Conservation (phyloP, 1,140 invertebrate species). For the Trichogramma pretiosum region DNA sequence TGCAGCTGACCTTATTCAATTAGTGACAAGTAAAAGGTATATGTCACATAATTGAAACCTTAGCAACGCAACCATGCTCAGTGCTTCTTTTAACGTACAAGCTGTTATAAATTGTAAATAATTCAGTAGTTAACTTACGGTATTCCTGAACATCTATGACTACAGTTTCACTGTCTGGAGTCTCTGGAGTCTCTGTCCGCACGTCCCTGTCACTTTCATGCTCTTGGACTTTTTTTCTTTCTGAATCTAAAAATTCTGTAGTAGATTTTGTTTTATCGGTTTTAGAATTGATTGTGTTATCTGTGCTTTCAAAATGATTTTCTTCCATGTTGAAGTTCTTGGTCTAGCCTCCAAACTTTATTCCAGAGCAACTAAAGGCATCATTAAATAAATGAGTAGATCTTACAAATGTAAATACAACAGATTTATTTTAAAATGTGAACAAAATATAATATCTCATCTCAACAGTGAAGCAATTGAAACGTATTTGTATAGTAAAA, state of each 20-base stretch:
- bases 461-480: no score
- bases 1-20: conserved; percentile 27
- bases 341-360: no score
- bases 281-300: conserved; percentile 9
- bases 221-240: background rate
- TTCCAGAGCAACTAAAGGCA: no score
- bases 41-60: conserved; percentile 26
- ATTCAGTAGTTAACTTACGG: background rate
- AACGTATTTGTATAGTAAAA: no score
- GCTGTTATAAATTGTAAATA: background rate
- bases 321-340: conserved; percentile 6
- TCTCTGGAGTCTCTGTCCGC: background rate
- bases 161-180: background rate
- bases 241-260: background rate
- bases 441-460: background rate
- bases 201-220: no score
- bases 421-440: no score
- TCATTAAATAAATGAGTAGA: no score
- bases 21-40: conserved; percentile 14
- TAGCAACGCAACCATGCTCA: conserved; percentile 20
- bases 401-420: no score
- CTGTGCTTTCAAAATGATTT: conserved; percentile 9
- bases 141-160: background rate
- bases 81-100: conserved; percentile 1
- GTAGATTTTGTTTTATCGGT: conserved; percentile 13